Percentiles rank a stretch among this genome's conserved stretches.
These are phyloP conservation scores for Coelogynopora nodosa DNA, from an alignment of 2,888 invertebrate species.

Conservation along the genomic window DNA sequence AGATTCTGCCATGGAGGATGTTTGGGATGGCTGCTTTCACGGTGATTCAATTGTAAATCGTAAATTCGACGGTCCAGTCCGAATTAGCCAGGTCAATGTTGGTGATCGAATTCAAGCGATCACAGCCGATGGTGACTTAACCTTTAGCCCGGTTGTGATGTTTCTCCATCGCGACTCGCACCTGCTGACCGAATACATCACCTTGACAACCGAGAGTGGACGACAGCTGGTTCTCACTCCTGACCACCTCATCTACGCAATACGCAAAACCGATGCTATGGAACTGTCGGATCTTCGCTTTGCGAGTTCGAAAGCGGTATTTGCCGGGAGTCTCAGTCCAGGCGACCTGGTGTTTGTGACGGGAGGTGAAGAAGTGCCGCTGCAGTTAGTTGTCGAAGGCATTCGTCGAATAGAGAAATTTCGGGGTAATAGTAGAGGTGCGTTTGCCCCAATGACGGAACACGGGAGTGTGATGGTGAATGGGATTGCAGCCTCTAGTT, in stretches of 20 bases:
- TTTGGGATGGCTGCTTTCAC: neutral
- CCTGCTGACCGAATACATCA: neutral
- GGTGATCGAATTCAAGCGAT: constrained; percentile 34
- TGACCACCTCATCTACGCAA: constrained; percentile 38
- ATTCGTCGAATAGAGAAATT: neutral
- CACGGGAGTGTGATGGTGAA: neutral
- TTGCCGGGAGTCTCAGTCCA: neutral
- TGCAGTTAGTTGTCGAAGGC: no score
- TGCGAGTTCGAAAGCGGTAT: neutral
- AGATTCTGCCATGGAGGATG: neutral
- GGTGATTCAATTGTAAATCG: neutral
- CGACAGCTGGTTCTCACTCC: constrained; percentile 6
- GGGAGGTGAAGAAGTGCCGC: neutral
- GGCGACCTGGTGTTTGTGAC: neutral
- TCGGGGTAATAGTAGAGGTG: neutral
- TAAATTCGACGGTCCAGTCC: neutral
- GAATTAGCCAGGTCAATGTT: neutral
- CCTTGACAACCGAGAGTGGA: constrained; percentile 6
- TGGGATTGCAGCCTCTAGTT: constrained; percentile 15
- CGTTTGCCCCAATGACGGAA: neutral
- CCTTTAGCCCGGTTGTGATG: constrained; percentile 23
- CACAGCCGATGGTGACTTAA: neutral
- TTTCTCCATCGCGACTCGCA: constrained; percentile 32
- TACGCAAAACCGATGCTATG: neutral
- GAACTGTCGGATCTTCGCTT: neutral